Evolutionary conservation across 2,113 vertebrate genomes (phyloP).

Genomic region (Cyanocitta stelleri): DNA sequence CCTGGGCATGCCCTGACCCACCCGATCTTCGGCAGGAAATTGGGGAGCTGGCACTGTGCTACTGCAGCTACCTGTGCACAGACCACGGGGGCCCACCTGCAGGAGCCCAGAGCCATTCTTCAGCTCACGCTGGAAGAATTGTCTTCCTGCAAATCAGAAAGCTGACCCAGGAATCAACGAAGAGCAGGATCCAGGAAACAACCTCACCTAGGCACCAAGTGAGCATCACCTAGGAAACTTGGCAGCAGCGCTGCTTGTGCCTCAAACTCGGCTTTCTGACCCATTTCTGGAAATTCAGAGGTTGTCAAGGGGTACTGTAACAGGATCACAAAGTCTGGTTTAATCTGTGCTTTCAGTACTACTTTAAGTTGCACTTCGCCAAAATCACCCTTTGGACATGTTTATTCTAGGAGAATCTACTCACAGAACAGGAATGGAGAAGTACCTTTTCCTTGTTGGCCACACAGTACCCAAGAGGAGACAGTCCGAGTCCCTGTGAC

Average conservation of each 20-base stretch:
- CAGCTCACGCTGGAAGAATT: background rate
- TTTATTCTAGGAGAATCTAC: background rate
- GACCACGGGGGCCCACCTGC: rapidly evolving
- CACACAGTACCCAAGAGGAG: background rate
- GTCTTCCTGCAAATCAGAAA: background rate
- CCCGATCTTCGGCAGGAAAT: rapidly evolving
- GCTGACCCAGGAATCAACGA: background rate
- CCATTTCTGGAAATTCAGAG: background rate
- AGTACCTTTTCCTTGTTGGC: background rate
- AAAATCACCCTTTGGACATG: rapidly evolving
- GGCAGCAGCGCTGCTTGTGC: rapidly evolving
- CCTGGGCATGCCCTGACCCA: background rate
- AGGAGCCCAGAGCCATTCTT: background rate
- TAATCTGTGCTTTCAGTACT: background rate
- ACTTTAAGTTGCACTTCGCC: background rate
- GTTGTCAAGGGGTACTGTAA: background rate
- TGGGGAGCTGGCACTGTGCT: background rate
- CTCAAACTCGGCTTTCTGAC: background rate
- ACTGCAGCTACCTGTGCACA: background rate
- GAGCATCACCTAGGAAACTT: background rate
- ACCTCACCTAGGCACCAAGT: background rate
- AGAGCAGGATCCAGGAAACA: background rate
- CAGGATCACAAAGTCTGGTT: background rate
- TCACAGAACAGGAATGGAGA: background rate
- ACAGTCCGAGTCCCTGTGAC: background rate